A percentile compares a stretch with the other conserved stretches of the same genome.
These are phyloP conservation scores for Sipha flava DNA, from an alignment of 1,140 invertebrate genomes.

Conservation along the genomic window DNA sequence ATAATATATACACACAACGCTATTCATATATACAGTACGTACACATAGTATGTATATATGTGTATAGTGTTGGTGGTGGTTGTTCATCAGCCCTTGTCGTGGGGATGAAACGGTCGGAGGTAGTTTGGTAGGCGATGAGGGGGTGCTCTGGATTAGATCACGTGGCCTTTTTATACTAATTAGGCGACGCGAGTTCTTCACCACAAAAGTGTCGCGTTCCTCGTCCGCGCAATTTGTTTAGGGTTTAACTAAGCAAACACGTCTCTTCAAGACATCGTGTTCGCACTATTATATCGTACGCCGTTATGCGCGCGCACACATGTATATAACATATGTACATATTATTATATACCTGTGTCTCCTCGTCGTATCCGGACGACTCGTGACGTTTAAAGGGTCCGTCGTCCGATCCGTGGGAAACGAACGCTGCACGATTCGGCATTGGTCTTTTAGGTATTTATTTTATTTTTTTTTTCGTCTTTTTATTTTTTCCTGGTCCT, in stretches of 20 bases:
- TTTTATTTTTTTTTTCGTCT: no score
- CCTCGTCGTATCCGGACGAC: no score
- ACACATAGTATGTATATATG: not conserved
- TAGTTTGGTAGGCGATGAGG: no score
- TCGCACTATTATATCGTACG: not conserved
- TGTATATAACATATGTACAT: no score
- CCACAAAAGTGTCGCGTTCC: conserved; percentile 1
- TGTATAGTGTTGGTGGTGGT: not conserved
- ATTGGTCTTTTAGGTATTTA: not conserved
- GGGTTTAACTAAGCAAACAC: not conserved
- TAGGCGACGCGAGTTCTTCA: not conserved
- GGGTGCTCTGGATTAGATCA: not conserved
- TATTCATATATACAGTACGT: no score
- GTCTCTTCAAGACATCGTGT: not conserved
- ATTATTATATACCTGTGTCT: no score
- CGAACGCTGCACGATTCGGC: not conserved
- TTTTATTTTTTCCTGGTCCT: not conserved
- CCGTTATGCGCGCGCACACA: no score
- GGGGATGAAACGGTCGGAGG: no score
- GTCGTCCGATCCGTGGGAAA: not conserved
- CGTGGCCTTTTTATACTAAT: conserved; percentile 14
- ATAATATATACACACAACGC: not conserved
- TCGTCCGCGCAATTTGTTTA: conserved; percentile 14
- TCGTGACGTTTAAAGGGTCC: no score
- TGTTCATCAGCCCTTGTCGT: no score